Base-by-base conservation (phyloP, 2,888 invertebrate genomes). In the Nymphalis urticae region DNA sequence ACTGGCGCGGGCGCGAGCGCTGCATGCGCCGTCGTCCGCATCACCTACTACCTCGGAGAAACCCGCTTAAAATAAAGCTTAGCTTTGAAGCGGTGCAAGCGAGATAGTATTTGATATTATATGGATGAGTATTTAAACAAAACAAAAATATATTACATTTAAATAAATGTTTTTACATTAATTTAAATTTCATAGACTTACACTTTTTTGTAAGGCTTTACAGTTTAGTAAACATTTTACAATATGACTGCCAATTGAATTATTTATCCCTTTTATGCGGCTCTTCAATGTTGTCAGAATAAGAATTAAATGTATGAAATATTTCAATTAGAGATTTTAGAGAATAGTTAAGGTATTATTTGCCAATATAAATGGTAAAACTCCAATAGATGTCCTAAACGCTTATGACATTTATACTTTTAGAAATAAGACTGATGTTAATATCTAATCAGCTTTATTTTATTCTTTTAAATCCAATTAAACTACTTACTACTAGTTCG, bases 1-100 rank as follows among this genome's bases (percentile, higher is more conserved):
- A 82, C 80, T 84, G 79, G 87, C 89, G 88, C 89, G 88, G 89
- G 88, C 86, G 89, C 89, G 87, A 76, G 87, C 84, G 82, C 85
- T 77, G 50, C 74, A 77, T 73, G 83, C 83, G 83, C 82, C 78
- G 73, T 80, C 82, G 85, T 86, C 87, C 85, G 84, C 84, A 75
- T 76, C 76, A 76, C 71, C 78, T 72, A 75, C 75, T 75, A 72
- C 80, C 76, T 73, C 75, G 72, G 77, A 82, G 75, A 80, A 82
- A 77, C 77, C 81, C 66, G 81, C 80, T 77, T 72, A 66, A 71
- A 61, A 69, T 64, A 56, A 72, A 72, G 53, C 69, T 72, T 70
- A 75, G 61, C 48, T 68, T 61, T 59, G n/a, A 71, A 64, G 42
- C 21, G 42, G n/a, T 27, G 50, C 42, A 42, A 56, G n/a, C 32